Conservation (phyloP, 2,797 vertebrate species). For the Vultur gryphus region DNA sequence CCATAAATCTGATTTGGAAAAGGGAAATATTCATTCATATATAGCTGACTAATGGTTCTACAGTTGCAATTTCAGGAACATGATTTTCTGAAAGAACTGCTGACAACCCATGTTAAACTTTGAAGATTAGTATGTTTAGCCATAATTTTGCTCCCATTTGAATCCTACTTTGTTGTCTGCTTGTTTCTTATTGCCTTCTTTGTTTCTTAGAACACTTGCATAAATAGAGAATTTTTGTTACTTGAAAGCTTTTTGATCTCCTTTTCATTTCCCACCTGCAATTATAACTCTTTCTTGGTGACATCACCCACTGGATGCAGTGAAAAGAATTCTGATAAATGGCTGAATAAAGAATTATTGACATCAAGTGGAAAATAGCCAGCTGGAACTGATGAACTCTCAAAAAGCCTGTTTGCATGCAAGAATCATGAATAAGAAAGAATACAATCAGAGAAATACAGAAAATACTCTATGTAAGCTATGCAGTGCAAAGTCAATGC, state of each 20-base stretch:
- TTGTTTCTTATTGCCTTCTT: neutral
- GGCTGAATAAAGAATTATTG: conserved; percentile 22
- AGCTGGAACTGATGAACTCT: conserved; percentile 16
- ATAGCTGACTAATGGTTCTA: conserved; percentile 12
- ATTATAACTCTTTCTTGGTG: neutral
- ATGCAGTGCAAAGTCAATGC: neutral
- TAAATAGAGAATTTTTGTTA: conserved; percentile 35
- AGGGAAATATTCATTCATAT: neutral
- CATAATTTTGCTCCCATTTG: conserved; percentile 9
- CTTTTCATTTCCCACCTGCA: conserved; percentile 29
- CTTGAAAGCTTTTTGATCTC: conserved; percentile 38
- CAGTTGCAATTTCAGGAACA: neutral
- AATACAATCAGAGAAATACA: neutral
- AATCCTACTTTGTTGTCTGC: conserved; percentile 1
- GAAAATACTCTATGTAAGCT: neutral
- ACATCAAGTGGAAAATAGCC: conserved; percentile 27
- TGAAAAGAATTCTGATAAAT: conserved; percentile 12
- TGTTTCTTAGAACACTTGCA: conserved; percentile 11
- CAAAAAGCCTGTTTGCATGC: neutral
- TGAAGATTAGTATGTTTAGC: conserved; percentile 36
- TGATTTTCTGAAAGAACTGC: conserved; percentile 19
- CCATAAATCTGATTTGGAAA: conserved; percentile 46
- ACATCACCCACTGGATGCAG: neutral
- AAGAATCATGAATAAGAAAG: neutral
- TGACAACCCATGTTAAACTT: conserved; percentile 20